Evolutionary conservation across 2,888 invertebrate species (phyloP).

Genomic region (Cephus runcator): DNA sequence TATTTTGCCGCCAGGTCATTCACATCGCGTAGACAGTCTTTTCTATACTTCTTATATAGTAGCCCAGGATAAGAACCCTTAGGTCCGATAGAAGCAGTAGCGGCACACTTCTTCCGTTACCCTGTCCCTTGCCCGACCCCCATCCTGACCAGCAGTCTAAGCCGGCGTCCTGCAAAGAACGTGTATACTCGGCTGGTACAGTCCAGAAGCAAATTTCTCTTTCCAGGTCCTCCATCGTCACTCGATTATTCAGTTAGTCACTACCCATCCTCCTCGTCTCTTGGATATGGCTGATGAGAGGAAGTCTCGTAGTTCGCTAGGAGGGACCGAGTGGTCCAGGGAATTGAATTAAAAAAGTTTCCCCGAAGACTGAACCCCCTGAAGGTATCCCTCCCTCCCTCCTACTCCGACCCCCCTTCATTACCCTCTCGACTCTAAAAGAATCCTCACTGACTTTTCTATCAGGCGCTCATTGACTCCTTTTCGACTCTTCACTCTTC

Average conservation of each 20-base stretch:
- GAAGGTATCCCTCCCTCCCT: not conserved
- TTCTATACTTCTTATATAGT: not conserved
- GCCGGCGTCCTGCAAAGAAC: not conserved
- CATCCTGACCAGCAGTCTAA: not conserved
- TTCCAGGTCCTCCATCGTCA: not conserved
- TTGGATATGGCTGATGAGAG: not conserved
- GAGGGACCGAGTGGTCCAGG: not conserved
- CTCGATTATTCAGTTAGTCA: not conserved
- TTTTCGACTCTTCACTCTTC: not conserved
- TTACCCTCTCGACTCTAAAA: not conserved
- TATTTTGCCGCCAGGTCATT: slow-evolving; percentile 39
- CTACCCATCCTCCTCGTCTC: not conserved
- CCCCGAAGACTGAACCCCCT: not conserved
- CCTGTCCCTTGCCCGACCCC: too few species aligned
- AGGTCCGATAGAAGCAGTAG: not conserved
- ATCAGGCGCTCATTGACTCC: not conserved
- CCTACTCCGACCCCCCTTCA: not conserved
- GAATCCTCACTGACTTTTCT: not conserved
- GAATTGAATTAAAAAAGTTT: not conserved
- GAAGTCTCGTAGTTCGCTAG: not conserved
- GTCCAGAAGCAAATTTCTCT: not conserved
- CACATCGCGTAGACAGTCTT: not conserved
- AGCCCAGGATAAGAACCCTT: not conserved
- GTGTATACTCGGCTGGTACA: not conserved
- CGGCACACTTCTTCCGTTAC: not conserved